These are phyloP conservation scores for Archips xylosteana DNA, from an alignment of 2,888 invertebrate species.

Conservation along the genomic window DNA sequence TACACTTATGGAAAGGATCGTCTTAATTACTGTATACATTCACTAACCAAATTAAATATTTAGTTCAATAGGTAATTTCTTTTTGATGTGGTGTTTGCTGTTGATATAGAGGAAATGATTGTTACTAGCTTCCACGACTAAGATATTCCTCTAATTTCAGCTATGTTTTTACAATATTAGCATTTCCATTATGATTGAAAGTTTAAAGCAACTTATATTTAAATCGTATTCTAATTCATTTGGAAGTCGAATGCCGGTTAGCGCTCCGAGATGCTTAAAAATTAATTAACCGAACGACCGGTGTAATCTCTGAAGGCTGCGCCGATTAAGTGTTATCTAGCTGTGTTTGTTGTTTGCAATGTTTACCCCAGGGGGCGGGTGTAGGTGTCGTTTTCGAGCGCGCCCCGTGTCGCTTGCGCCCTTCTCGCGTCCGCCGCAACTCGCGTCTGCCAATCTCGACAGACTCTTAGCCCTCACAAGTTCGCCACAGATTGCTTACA, in stretches of 20 bases:
- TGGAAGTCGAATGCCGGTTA: constrained; percentile 70
- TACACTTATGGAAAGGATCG: constrained; percentile 37
- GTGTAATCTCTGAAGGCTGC: constrained; percentile 79
- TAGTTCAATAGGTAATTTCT: not conserved
- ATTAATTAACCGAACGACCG: constrained; percentile 85
- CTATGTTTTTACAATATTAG: constrained; percentile 4
- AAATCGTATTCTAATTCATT: constrained; percentile 76
- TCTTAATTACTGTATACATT: constrained; percentile 38
- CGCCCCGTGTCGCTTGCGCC: constrained; percentile 58
- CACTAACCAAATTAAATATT: constrained; percentile 22
- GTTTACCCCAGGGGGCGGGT: constrained; percentile 59
- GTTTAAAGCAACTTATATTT: constrained; percentile 51
- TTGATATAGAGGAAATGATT: not conserved
- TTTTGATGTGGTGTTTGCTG: not conserved
- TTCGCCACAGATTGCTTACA: constrained; percentile 66
- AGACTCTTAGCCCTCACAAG: constrained; percentile 69
- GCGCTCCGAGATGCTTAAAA: constrained; percentile 78
- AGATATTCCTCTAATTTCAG: not conserved
- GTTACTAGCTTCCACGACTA: not conserved
- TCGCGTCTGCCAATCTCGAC: constrained; percentile 66
- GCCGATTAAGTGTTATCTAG: constrained; percentile 72
- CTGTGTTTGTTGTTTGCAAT: constrained; percentile 62
- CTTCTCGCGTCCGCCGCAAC: constrained; percentile 51
- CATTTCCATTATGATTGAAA: constrained; percentile 8
- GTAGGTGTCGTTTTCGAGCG: constrained; percentile 63